Base-by-base conservation (phyloP, 1,140 invertebrate genomes). In the Ceratina australensis region DNA sequence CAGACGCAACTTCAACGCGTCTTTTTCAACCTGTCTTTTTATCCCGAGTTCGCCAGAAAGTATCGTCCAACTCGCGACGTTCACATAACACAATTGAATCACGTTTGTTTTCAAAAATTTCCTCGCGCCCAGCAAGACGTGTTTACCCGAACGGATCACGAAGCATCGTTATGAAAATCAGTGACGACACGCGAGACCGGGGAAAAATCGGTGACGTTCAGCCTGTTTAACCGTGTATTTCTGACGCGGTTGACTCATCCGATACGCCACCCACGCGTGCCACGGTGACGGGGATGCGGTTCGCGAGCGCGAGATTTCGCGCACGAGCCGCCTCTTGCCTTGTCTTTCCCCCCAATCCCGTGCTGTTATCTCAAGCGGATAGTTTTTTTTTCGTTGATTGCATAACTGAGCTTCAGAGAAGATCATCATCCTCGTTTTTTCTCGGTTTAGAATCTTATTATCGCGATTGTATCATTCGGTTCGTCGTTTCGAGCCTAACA, bases 221-320 rank as follows among this genome's bases (percentile, higher is more conserved):
- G 33, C 33, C 33, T 10, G 33, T 42, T 42, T 42, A 72, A 76
- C 24, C 67, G 72, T 65, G 42, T 88, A 88, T 88, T 88, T 87
- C 83, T 87, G 88, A 80, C 66, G 57, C 26, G 28, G 80, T 72
- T 89, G 88, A 89, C 69, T 89, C 88, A 89, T 18, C 33, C 81
- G 57, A 42, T 42, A 18, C 52, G 52, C 78, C 86, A 78, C 88
- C 88, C 83, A 89, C 88, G 79, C 86, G 64, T 84, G 73, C 33
- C 83, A 50, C 69, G 16, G n/a, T 5, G n/a, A 26, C 15, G 49
- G 54, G 15, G 15, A 42, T 42, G 33, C 33, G 33, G 8, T 42
- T 33, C 28, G 22, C n/a, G 20, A 0, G 26, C 57, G 28, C 49
- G 20, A 59, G 49, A 50, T 20, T 26, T 66, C 61, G 47, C 68